Evolutionary conservation across 2,888 invertebrate genomes (phyloP).

Genomic region (Rhagonycha lutea): DNA sequence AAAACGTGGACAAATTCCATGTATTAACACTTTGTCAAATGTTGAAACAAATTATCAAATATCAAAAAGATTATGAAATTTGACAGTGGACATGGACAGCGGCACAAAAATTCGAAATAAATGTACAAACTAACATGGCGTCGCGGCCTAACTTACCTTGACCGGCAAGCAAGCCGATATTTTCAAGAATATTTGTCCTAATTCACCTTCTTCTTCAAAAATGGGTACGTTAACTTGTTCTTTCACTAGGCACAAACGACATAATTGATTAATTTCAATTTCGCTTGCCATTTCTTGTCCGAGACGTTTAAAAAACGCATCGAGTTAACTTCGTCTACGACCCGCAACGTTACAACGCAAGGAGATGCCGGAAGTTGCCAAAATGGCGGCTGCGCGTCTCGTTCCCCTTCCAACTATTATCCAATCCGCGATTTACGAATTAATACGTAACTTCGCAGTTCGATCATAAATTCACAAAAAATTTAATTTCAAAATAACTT

Average conservation of each 20-base stretch:
- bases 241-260: conserved; percentile 55
- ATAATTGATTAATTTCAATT: conserved; percentile 51
- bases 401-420: neutral
- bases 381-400: conserved; percentile 10
- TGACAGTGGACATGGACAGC: neutral
- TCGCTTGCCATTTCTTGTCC: conserved; percentile 47
- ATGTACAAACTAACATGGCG: conserved; percentile 41
- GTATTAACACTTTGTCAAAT: neutral
- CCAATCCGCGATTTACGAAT: neutral
- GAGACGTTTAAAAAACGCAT: conserved; percentile 13
- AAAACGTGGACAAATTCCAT: neutral
- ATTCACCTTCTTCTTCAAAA: conserved; percentile 70
- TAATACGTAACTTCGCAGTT: neutral
- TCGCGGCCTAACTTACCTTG: conserved; percentile 62
- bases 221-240: conserved; percentile 67
- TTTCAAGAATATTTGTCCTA: conserved; percentile 65
- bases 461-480: neutral
- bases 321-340: neutral
- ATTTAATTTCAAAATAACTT: neutral
- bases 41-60: neutral
- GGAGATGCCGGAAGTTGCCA: conserved; percentile 22
- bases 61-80: neutral
- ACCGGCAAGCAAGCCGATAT: conserved; percentile 74
- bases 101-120: neutral
- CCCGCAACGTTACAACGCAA: conserved; percentile 16